These are phyloP conservation scores for Heliopora coerulea DNA, from an alignment of 92 coral and sea anemone species.

Conservation along the genomic window DNA sequence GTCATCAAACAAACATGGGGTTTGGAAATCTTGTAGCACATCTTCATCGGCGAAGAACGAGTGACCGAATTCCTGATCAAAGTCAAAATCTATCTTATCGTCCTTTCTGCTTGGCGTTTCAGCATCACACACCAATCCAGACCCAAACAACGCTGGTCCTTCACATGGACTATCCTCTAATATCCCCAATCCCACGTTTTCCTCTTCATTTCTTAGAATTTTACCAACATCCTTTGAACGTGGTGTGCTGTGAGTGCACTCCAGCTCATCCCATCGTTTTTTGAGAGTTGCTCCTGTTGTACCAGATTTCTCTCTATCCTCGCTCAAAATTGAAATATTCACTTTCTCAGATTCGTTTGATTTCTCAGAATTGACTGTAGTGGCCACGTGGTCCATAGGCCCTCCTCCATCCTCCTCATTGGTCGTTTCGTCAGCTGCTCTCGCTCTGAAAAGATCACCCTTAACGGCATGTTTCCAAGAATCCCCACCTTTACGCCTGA, in stretches of 20 bases:
- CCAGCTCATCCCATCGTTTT: background rate
- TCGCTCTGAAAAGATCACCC: background rate
- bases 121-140: conserved; percentile 22
- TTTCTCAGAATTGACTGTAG: conserved; percentile 3
- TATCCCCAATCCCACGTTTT: background rate
- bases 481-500: background rate
- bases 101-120: background rate
- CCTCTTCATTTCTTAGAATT: background rate
- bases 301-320: background rate
- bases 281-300: background rate
- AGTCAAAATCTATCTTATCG: conserved; percentile 11
- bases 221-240: background rate
- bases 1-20: conserved; percentile 23
- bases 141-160: conserved; percentile 9
- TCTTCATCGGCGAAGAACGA: conserved; percentile 32
- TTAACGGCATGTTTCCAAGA: background rate
- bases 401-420: background rate
- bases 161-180: background rate
- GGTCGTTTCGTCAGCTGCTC: background rate
- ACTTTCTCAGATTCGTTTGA: background rate
- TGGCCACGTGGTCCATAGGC: background rate
- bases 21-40: conserved; percentile 5
- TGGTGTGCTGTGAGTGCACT: background rate
- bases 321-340: background rate
- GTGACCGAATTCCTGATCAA: conserved; percentile 2